Percentiles rank a stretch among this genome's conserved stretches.
phyloP scores from a whole-genome alignment of 2,797 vertebrate genomes.

The Clarias laeviceps region DNA sequence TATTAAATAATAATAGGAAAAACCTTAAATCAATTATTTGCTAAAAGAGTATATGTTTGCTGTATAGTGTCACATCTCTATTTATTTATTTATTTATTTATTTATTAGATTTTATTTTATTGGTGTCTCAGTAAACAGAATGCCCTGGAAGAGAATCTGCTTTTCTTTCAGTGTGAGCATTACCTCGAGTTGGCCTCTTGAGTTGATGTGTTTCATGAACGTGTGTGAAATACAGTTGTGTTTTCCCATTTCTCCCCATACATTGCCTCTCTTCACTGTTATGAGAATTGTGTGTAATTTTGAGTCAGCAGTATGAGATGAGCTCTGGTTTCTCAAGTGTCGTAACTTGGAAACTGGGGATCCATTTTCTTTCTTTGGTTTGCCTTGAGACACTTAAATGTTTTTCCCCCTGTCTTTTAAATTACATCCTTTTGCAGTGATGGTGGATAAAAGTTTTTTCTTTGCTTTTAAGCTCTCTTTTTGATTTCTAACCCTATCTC shows the following conservation, averaged over 20 bases:
- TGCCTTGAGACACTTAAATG: constrained; percentile 11
- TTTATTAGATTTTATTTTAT: too few species aligned
- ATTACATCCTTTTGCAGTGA: constrained; percentile 5
- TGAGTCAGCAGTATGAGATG: constrained; percentile 14
- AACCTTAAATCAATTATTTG: not conserved
- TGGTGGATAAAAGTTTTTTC: constrained; percentile 4
- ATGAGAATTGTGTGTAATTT: constrained; percentile 28
- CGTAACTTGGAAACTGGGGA: constrained; percentile 24
- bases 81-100: too few species aligned
- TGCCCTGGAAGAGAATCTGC: not conserved
- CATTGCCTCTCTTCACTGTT: not conserved
- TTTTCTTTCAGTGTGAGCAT: constrained; percentile 5
- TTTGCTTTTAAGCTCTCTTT: constrained; percentile 28
- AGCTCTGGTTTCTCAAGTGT: constrained; percentile 35
- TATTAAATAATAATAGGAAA: not conserved
- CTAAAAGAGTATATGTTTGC: not conserved
- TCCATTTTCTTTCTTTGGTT: not conserved
- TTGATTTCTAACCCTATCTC: constrained; percentile 29
- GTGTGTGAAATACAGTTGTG: constrained; percentile 1
- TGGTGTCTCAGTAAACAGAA: not conserved
- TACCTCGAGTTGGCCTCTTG: constrained; percentile 12
- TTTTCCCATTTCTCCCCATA: constrained; percentile 16
- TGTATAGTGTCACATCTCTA: not conserved
- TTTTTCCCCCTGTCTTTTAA: constrained; percentile 52
- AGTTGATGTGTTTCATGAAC: constrained; percentile 18